Conservation (phyloP, 2,888 invertebrate genomes). For the Rotaria magnacalcarata region DNA sequence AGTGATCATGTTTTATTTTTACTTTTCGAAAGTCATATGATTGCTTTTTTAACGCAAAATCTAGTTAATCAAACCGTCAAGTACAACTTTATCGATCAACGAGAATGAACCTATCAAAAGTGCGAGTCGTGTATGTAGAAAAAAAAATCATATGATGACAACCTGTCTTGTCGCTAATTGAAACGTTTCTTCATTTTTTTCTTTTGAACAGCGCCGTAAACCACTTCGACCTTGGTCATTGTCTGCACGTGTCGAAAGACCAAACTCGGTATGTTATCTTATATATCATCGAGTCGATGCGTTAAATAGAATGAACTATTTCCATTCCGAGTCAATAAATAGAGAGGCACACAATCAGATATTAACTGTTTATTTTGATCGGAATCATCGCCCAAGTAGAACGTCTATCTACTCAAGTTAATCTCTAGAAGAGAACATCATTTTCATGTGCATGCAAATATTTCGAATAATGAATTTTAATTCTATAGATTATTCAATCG, state of each 20-base stretch:
- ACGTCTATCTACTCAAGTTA: no score
- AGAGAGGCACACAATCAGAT: no score
- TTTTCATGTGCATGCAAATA: no score
- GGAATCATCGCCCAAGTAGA: no score
- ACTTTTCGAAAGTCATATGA: no score
- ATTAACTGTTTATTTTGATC: no score
- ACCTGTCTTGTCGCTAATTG: neutral
- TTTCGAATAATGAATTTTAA: neutral
- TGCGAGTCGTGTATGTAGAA: neutral
- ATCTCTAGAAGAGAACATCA: no score
- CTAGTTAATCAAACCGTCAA: slow-evolving; percentile 16
- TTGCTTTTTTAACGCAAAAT: neutral
- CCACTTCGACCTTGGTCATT: slow-evolving; percentile 33
- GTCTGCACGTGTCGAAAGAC: slow-evolving; percentile 26
- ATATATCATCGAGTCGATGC: neutral
- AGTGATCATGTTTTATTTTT: neutral
- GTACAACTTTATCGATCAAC: slow-evolving; percentile 17
- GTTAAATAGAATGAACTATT: no score
- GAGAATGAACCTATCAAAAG: slow-evolving; percentile 27
- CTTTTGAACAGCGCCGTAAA: neutral
- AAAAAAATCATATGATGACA: neutral
- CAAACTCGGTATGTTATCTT: neutral
- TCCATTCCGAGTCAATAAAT: no score
- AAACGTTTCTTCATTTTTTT: neutral
- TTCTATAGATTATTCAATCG: neutral